Evolutionary conservation across 2,113 vertebrate genomes (phyloP), one percentile per base, ranked within the genome.

Genomic region (Egretta garzetta): DNA sequence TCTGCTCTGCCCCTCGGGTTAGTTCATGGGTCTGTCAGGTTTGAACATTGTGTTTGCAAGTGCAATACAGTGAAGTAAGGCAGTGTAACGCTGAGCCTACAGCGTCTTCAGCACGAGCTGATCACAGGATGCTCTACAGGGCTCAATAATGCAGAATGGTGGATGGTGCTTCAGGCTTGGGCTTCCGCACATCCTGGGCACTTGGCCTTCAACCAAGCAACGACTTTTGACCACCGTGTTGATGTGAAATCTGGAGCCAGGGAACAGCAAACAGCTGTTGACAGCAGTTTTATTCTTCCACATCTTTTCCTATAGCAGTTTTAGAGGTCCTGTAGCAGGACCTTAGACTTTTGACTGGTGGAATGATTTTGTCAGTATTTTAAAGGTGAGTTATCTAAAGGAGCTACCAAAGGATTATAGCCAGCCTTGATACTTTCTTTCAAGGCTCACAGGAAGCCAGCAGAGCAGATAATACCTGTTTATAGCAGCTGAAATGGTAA

Each of bases 401-500:
- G 43, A 84, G 30, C 32, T 77, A 55, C 50, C 41, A 43, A 75
- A 68, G 60, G 45, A 52, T 85, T 90, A 85, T 77, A 90, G 43
- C 24, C 53, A 72, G 21, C 32, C 18, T 53, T 92, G 62, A 58
- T 71, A 7, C 33, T 76, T 80, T 39, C 50, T 53, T 80, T 53
- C n/a, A 74, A 86, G 80, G 50, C 59, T 80, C 24, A 10, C 4
- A 2, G 59, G 37, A 90, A 83, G 27, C 41, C 63, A 80, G 83
- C 2, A 3, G 67, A 80, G 58, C 50, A 83, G 62, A 33, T 68
- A 63, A 47, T 18, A 24, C 13, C n/a, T 66, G 33, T 72, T 96
- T 91, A 58, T 88, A 80, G 55, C 52, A 79, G 52, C n/a, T 59
- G 60, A 88, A 94, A 91, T 75, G 56, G 68, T 64, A 56, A 89